These are phyloP conservation scores for Galerucella pusilla DNA, from an alignment of 2,888 invertebrate genomes.

Conservation along the genomic window DNA sequence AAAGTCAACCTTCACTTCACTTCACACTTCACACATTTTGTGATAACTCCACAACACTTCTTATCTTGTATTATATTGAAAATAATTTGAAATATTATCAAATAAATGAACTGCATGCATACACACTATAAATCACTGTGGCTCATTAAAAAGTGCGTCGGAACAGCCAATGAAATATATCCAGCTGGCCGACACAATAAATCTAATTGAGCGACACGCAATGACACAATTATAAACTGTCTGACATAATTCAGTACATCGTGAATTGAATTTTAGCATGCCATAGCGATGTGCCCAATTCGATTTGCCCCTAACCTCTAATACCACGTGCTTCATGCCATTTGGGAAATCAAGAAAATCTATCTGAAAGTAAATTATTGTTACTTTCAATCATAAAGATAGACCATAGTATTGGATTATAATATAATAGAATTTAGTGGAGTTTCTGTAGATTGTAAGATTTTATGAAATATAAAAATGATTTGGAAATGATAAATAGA, in stretches of 20 bases:
- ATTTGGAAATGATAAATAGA: background rate
- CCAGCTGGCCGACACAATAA: slow-evolving; percentile 49
- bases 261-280: slow-evolving; percentile 49
- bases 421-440: background rate
- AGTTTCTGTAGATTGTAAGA: background rate
- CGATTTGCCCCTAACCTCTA: slow-evolving; percentile 18
- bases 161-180: slow-evolving; percentile 48
- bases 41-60: too few species aligned
- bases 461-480: background rate
- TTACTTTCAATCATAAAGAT: slow-evolving; percentile 8
- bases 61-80: too few species aligned
- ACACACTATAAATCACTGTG: background rate
- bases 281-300: slow-evolving; percentile 39
- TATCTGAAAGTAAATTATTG: slow-evolving; percentile 25
- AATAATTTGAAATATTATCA: too few species aligned
- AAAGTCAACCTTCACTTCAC: too few species aligned
- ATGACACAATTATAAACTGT: slow-evolving; percentile 51
- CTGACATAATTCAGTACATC: slow-evolving; percentile 48
- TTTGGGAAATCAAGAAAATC: slow-evolving; percentile 25
- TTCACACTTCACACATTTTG: too few species aligned
- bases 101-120: background rate
- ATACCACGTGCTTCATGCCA: slow-evolving; percentile 12
- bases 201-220: slow-evolving; percentile 52
- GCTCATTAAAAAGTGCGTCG: slow-evolving; percentile 29
- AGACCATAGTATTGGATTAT: background rate